Base-by-base conservation (phyloP, 2,888 invertebrate genomes). In the Steinernema hermaphroditum region DNA sequence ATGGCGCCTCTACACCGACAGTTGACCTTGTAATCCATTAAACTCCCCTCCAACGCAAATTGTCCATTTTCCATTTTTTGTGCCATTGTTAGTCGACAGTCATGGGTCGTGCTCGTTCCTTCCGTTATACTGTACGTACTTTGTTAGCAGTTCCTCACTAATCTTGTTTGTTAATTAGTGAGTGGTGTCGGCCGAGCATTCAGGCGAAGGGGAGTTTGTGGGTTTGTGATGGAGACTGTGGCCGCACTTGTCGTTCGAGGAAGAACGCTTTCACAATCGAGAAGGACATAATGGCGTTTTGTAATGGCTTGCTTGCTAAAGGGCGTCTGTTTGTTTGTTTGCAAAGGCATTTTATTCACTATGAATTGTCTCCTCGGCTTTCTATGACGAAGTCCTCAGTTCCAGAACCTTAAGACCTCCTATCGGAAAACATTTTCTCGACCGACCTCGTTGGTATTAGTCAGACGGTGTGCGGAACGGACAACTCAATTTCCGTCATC, bases 11-110 rank as follows among this genome's bases (percentile, higher is more conserved):
- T 54, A 54, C 29, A 6, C 6, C 22, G 54, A 54, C 54, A 27
- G 54, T 54, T 54, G 54, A 54, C 54, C 54, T 54, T 54, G 54
- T 27, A 54, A 54, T 54, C 54, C 54, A 54, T 54, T 54, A 54
- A 54, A 54, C 29, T 54, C 29, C 2, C 54, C 54, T 24, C 54
- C 29, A 54, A 54, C 54, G 54, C 54, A 22, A 54, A 54, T 54
- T 54, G 54, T 54, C 54, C 54, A 54, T 27, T 54, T 54, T 27
- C 14, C 54, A 22, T 54, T 54, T 54, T 54, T 46, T 46, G 46
- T 54, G n/a, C 54, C 29, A 54, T 54, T 54, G 24, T 22, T 22
- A 54, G 54, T 27, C 54, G 22, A 54, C 54, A 24, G 14, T 22
- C 29, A 9, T 27, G 27, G 24, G 14, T 16, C 22, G 54, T 24